Conservation (phyloP, 2,113 vertebrate genomes). For the Leuciscus idus region DNA sequence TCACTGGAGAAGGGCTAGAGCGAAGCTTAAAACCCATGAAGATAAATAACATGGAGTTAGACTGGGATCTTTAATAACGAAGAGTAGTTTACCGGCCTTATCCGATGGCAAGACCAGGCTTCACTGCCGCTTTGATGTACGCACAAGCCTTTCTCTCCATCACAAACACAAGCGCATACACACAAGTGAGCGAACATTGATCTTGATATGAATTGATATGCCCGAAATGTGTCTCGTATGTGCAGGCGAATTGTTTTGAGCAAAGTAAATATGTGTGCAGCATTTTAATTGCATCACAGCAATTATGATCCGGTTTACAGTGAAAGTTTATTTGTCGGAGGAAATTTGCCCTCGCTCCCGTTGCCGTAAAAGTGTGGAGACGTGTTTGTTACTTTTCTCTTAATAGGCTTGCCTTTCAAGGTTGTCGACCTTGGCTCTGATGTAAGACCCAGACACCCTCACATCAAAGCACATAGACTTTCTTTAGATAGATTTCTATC, state of each 20-base stretch:
- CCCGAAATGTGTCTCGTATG: background rate
- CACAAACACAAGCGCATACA: constrained; percentile 45
- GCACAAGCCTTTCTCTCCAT: constrained; percentile 63
- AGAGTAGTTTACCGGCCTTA: constrained; percentile 68
- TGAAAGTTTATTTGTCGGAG: constrained; percentile 44
- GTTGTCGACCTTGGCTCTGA: constrained; percentile 80
- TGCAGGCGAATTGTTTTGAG: constrained; percentile 25
- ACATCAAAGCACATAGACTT: constrained; percentile 75
- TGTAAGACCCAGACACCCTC: constrained; percentile 79
- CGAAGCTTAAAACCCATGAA: constrained; percentile 66
- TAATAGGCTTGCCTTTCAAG: constrained; percentile 79
- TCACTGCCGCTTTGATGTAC: constrained; percentile 71
- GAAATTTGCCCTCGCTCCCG: constrained; percentile 30
- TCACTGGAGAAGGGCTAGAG: constrained; percentile 58
- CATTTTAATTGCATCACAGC: constrained; percentile 49
- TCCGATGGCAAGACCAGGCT: constrained; percentile 59
- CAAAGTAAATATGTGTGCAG: constrained; percentile 34
- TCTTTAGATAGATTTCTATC: constrained; percentile 62
- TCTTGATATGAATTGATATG: background rate
- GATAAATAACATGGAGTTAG: constrained; percentile 68
- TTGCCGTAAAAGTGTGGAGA: constrained; percentile 41
- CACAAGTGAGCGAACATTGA: constrained; percentile 27
- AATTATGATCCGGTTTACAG: constrained; percentile 30
- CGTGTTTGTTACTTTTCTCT: constrained; percentile 65
- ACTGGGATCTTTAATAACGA: constrained; percentile 62